A percentile compares a stretch with the other conserved stretches of the same genome.
phyloP scores from a whole-genome alignment of 2,888 invertebrate genomes.

The Odontocolon sp. region DNA sequence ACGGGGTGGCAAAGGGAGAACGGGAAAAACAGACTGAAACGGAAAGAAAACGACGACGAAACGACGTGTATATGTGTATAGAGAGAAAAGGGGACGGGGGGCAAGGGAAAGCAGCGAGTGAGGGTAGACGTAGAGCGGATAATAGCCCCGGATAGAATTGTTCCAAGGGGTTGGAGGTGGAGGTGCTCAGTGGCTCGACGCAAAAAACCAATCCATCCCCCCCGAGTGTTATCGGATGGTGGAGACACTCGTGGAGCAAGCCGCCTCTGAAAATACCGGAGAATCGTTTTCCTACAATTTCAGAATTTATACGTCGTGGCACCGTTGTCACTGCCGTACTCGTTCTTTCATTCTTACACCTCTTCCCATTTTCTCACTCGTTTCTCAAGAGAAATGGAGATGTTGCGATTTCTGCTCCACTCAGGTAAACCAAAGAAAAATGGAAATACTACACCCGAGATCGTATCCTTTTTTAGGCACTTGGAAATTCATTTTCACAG shows the following conservation, averaged over 20 bases:
- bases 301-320: constrained; percentile 60
- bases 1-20: constrained; percentile 42
- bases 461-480: background rate
- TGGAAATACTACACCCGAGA: constrained; percentile 27
- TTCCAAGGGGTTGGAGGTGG: constrained; percentile 63
- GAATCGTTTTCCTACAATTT: constrained; percentile 65
- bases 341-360: background rate
- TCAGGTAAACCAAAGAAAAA: background rate
- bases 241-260: constrained; percentile 68
- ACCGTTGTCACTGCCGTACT: constrained; percentile 3
- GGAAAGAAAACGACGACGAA: constrained; percentile 41
- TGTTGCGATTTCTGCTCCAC: constrained; percentile 1
- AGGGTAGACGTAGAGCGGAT: constrained; percentile 65
- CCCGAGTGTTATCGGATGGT: constrained; percentile 75
- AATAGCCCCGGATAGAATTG: constrained; percentile 77
- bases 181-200: constrained; percentile 38
- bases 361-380: constrained; percentile 26
- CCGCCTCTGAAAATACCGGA: constrained; percentile 63
- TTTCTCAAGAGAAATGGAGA: constrained; percentile 16
- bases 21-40: too few relatives aligned
- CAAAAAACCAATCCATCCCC: constrained; percentile 76
- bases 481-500: too few relatives aligned
- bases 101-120: constrained; percentile 52
- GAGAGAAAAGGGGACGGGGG: constrained; percentile 37
- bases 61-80: background rate